Evolutionary conservation across 2,797 vertebrate species (phyloP).

Genomic region (Galaxias olidus): DNA sequence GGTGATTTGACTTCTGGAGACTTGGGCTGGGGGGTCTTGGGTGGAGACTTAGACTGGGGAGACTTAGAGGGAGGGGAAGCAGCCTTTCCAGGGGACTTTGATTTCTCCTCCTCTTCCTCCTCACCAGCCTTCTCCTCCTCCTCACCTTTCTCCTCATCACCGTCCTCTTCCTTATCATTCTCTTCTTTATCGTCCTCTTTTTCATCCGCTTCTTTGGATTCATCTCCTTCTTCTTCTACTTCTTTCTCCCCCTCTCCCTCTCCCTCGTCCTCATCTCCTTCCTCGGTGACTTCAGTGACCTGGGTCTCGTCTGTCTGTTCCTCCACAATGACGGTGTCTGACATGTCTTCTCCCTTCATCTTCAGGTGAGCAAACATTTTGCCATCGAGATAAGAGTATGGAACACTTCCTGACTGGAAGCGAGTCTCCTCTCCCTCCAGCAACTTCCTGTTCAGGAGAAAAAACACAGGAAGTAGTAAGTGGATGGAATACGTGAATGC

Average conservation of each 20-base stretch:
- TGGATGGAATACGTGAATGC: background rate
- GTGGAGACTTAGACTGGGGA: slow-evolving; percentile 52
- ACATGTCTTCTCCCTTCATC: slow-evolving; percentile 87
- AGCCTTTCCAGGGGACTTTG: slow-evolving; percentile 57
- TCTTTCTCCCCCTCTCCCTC: slow-evolving; percentile 34
- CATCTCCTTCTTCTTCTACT: slow-evolving; percentile 37
- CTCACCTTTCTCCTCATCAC: slow-evolving; percentile 37
- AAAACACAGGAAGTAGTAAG: slow-evolving; percentile 9
- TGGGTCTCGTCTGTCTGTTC: slow-evolving; percentile 92
- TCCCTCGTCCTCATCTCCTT: slow-evolving; percentile 67
- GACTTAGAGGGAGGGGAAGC: slow-evolving; percentile 34
- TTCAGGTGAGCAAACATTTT: slow-evolving; percentile 79
- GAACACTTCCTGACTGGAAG: slow-evolving; percentile 77
- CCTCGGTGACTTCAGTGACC: slow-evolving; percentile 80
- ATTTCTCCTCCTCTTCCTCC: slow-evolving; percentile 39
- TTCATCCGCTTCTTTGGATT: slow-evolving; percentile 31
- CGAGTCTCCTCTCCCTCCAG: slow-evolving; percentile 92
- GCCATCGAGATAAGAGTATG: slow-evolving; percentile 80
- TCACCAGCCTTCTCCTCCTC: slow-evolving; percentile 37
- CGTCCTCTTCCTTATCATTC: slow-evolving; percentile 38
- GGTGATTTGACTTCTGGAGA: slow-evolving; percentile 58
- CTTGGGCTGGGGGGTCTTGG: slow-evolving; percentile 44
- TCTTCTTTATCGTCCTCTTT: slow-evolving; percentile 56
- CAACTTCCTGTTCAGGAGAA: slow-evolving; percentile 80
- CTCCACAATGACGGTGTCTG: slow-evolving; percentile 89